Base-by-base conservation (phyloP, 2,113 vertebrate species). In the Spheniscus mendiculus region DNA sequence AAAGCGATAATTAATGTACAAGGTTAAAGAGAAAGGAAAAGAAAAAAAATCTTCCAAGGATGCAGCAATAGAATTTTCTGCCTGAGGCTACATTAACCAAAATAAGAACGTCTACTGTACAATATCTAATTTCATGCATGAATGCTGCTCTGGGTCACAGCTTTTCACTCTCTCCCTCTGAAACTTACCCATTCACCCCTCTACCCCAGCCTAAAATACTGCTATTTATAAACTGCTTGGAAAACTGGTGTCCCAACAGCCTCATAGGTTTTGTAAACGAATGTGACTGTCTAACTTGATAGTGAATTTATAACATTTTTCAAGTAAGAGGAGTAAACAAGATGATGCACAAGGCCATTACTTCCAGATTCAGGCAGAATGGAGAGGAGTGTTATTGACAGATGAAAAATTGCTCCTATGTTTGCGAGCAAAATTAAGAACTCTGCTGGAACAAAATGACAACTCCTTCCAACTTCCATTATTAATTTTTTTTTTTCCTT, bases 121-220 rank as follows among this genome's bases (percentile, higher is more conserved):
- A 88, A 49, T 82, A 90, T 82, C 95, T 96, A 73, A 94, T 96
- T 94, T 97, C 84, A 93, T 79, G 84, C 85, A 90, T 94, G 93
- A 83, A 83, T 89, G 91, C 94, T 93, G 67, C 94, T 92, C 80
- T 78, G 73, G 89, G 85, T 94, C 93, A 92, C 94, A 88, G 93
- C 82, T 83, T 81, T 47, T 66, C 0, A 0, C 44, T 85, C 63
- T 63, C 67, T 92, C 56, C 52, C 65, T 90, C 90, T 67, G 65
- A 92, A 93, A 59, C 79, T 83, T 93, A 78, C 56, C 71, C 91
- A 87, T 94, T 95, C 91, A 93, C n/a, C 32, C 86, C 45, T 76
- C 73, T 82, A 85, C 29, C 45, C 70, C 78, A 83, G 70, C 29
- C 93, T 78, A 88, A 96, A 95, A 93, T 58, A 53, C 11, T 32